Conservation (phyloP, 2,113 vertebrate genomes). For the Siniperca knerii region DNA sequence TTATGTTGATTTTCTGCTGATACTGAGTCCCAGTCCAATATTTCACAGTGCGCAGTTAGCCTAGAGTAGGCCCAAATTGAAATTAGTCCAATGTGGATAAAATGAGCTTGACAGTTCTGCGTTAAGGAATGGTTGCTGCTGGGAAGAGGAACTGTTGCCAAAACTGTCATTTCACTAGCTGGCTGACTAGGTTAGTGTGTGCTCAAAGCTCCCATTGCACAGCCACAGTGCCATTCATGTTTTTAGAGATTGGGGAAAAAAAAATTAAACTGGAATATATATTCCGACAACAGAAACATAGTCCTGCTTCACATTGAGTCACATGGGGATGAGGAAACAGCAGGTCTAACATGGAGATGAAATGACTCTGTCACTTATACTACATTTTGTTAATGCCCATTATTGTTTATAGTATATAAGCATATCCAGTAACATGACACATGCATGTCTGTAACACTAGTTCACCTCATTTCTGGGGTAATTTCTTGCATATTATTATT, state of each 20-base stretch:
- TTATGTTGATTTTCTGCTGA: constrained; percentile 4
- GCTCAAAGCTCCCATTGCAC: constrained; percentile 28
- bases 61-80: constrained; percentile 15
- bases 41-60: constrained; percentile 9
- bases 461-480: constrained; percentile 11
- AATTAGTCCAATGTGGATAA: constrained; percentile 51
- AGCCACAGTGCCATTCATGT: constrained; percentile 40
- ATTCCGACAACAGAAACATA: constrained; percentile 10
- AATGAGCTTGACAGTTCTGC: constrained; percentile 34
- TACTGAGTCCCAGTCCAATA: constrained; percentile 7
- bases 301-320: constrained; percentile 5
- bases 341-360: constrained; percentile 14
- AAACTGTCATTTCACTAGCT: constrained; percentile 56
- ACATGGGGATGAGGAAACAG: constrained; percentile 22
- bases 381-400: constrained; percentile 2
- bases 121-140: constrained; percentile 24
- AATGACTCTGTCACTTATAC: constrained; percentile 25
- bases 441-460: background rate
- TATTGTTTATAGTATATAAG: background rate
- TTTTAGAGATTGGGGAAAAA: constrained; percentile 19
- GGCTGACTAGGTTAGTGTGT: constrained; percentile 15
- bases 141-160: constrained; percentile 31
- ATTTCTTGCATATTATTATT: background rate
- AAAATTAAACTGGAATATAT: constrained; percentile 43
- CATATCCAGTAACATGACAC: constrained; percentile 1